phyloP scores from a whole-genome alignment of 2,113 vertebrate genomes.

The Melanostigma gelatinosum region DNA sequence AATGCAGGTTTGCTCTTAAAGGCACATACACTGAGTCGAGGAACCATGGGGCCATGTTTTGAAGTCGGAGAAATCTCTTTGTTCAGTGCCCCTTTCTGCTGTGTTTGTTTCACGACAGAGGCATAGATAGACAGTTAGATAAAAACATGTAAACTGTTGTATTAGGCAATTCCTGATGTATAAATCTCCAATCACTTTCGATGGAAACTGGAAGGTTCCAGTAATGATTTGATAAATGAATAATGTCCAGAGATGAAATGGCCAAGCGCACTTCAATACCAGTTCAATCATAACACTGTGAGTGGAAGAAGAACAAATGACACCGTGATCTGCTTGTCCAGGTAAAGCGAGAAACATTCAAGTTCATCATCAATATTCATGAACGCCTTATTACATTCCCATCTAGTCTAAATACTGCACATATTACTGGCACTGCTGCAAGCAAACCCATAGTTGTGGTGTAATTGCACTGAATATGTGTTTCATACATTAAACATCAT shows the following conservation, averaged over 20 bases:
- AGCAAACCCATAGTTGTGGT: neutral
- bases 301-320: neutral
- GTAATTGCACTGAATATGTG: neutral
- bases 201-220: neutral
- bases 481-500: neutral
- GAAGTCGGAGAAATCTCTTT: too few species aligned
- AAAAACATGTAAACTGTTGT: neutral
- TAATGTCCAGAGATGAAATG: slow-evolving; percentile 43
- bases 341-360: slow-evolving; percentile 35
- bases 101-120: neutral
- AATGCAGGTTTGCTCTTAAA: neutral
- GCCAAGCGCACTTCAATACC: slow-evolving; percentile 25
- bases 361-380: slow-evolving; percentile 47
- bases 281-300: slow-evolving; percentile 47
- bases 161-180: slow-evolving; percentile 1
- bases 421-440: slow-evolving; percentile 11
- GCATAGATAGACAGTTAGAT: neutral
- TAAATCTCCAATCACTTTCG: slow-evolving; percentile 31
- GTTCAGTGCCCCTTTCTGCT: too few species aligned
- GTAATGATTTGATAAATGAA: slow-evolving; percentile 51
- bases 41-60: too few species aligned
- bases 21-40: neutral
- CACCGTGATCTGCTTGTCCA: slow-evolving; percentile 8
- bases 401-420: slow-evolving; percentile 5
- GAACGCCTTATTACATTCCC: neutral